Evolutionary conservation across 2,797 vertebrate species (phyloP).

Genomic region (Acipenser oxyrinchus): DNA sequence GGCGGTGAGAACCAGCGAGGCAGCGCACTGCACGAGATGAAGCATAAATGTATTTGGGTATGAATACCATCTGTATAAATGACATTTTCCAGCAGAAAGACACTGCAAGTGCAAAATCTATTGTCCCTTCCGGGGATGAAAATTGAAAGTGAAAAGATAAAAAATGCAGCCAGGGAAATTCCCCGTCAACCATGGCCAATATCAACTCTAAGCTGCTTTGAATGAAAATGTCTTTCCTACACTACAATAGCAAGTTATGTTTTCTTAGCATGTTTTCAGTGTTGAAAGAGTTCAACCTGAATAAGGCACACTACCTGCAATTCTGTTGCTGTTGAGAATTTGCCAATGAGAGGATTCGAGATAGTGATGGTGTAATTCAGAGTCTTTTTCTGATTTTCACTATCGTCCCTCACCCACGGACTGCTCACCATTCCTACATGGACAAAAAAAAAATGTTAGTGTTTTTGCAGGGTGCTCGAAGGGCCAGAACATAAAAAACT

Average conservation of each 20-base stretch:
- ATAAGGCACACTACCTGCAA: slow-evolving; percentile 66
- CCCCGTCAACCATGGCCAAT: too few species aligned
- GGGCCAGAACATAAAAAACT: too few species aligned
- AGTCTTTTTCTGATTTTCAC: slow-evolving; percentile 70
- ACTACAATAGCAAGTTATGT: background rate
- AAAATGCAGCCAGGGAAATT: background rate
- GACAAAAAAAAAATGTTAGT: background rate
- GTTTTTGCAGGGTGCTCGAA: too few species aligned
- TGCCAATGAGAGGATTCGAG: slow-evolving; percentile 85
- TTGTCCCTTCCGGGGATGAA: too few species aligned
- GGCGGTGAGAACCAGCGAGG: too few species aligned
- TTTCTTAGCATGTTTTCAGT: background rate
- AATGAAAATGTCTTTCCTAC: too few species aligned
- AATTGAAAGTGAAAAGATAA: background rate
- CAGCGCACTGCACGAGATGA: too few species aligned
- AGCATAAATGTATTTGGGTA: too few species aligned
- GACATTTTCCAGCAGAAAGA: too few species aligned
- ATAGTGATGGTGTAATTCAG: slow-evolving; percentile 85
- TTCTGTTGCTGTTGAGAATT: slow-evolving; percentile 86
- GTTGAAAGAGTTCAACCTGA: background rate
- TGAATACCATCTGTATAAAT: too few species aligned
- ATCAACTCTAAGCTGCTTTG: too few species aligned
- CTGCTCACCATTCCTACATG: slow-evolving; percentile 64
- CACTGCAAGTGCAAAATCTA: too few species aligned
- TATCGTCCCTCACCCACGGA: slow-evolving; percentile 72